Evolutionary conservation across 2,113 vertebrate species (phyloP), one percentile per base, ranked within the genome.

Genomic region (Erythrocebus patas): DNA sequence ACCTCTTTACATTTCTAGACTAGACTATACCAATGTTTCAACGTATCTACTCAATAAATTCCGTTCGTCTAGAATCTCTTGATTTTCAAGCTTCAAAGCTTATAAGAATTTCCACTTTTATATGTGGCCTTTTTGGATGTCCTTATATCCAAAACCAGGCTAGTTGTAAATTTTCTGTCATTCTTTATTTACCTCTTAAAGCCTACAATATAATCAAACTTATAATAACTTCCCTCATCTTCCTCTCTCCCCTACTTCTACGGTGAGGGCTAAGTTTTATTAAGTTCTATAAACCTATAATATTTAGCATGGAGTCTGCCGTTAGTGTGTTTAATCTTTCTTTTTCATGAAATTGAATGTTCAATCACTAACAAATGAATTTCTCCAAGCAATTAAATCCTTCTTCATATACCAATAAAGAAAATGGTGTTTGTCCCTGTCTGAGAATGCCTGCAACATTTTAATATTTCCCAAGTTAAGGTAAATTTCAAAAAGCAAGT

Each of bases 331-430:
- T 91, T 8, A 40, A 81, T 48, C 43, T 43, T 18, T 81, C 73
- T 84, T n/a, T 25, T 18, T 52, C 35, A 30, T 50, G 48, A 94
- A 75, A 82, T 55, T 81, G 35, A 96, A 86, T 83, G n/a, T 68
- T 61, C 11, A 75, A 30, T 85, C 30, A 48, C 32, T 86, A 95
- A 94, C 73, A 84, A 86, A 81, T 91, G 40, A 94, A 89, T 89
- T 95, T 88, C 52, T 95, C 43, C 4, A 89, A 79, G n/a, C 30
- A 98, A 89, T 79, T 95, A 85, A 91, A 89, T 68, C 52, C 30
- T 76, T 76, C 45, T 70, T 70, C 27, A 84, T 38, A 72, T 38
- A 48, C 27, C 52, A 72, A 35, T 95, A 91, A 52, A 68, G 10
- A 91, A 52, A 61, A 5, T 35, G 50, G 40, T 64, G 3, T 81